Evolutionary conservation across 1,140 invertebrate genomes (phyloP), one percentile per base, ranked within the genome.

Genomic region (Drosophila rufa): DNA sequence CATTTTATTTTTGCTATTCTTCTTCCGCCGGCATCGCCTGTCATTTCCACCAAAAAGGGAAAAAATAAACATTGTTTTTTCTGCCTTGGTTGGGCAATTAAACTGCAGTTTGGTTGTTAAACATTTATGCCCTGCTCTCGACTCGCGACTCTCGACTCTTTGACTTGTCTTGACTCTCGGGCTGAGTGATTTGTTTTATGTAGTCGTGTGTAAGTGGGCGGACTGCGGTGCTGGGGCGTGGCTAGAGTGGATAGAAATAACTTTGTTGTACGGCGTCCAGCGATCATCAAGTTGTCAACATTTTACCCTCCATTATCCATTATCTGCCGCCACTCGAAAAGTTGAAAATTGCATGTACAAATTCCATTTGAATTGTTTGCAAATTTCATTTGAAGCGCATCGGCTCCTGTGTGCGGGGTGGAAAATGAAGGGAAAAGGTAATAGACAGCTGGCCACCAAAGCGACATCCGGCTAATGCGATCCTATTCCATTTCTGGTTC

Each of bases 361-460:
- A 90, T 90, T 75, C 75, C 70, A 80, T 90, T 90, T 74, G 56
- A 57, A 90, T 82, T 85, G 81, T 82, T 85, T 85, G 85, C 81
- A 74, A 91, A 90, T 90, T 90, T 85, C 66, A 79, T 79, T 81
- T 62, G 45, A 25, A 36, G 45, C 33, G 7, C 8, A 45, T 42
- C n/a, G 57, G 53, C 65, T 43, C 50, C 45, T 43, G 50, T 30
- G 43, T n/a, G 45, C 8, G 42, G 55, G 33, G n/a, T 66, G 62
- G 40, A 62, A 66, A 62, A 22, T 7, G 11, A 22, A 36, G 12
- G 36, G 30, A 3, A 43, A 57, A 27, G 30, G 38, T 30, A 17
- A 30, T 40, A 55, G 69, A 53, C 76, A 80, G 82, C 79, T 68
- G 75, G 80, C 79, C 71, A 71, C 84, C 80, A 87, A 80, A 75